Evolutionary conservation across 2,797 vertebrate species (phyloP).

Genomic region (Halcyon chelicuti): DNA sequence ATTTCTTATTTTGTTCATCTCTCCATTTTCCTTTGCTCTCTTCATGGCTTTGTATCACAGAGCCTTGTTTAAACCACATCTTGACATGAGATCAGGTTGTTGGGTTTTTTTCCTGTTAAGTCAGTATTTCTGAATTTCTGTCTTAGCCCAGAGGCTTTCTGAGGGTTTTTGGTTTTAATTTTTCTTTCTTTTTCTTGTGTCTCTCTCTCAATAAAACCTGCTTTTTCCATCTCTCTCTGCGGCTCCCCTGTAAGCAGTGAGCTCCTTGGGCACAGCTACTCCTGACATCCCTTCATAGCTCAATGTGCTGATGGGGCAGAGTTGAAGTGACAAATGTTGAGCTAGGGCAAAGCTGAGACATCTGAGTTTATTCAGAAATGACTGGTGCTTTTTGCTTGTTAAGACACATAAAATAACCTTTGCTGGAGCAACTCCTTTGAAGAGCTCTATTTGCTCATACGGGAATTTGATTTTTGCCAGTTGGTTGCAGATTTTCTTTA

Average conservation of each 20-base stretch:
- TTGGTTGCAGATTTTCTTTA: background rate
- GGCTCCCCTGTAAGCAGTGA: background rate
- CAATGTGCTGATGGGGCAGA: background rate
- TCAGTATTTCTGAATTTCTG: background rate
- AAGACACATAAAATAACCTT: background rate
- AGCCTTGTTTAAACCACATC: background rate
- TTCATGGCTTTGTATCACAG: background rate
- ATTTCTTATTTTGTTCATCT: rapidly evolving
- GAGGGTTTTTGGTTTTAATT: background rate
- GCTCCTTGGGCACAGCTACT: background rate
- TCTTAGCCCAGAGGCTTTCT: background rate
- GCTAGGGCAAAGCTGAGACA: background rate
- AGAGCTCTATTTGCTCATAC: background rate
- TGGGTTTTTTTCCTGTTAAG: rapidly evolving
- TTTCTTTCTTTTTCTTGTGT: background rate
- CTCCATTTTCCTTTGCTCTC: background rate
- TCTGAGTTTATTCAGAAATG: background rate
- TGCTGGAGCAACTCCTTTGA: background rate
- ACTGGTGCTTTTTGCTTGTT: background rate
- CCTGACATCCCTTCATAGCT: background rate
- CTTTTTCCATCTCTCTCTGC: background rate
- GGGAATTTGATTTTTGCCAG: background rate
- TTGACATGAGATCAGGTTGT: background rate
- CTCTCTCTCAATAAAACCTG: background rate
- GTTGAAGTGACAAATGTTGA: background rate